Percentiles rank a stretch among this genome's conserved stretches.
These are phyloP conservation scores for Cygnus olor DNA, from an alignment of 2,797 vertebrate genomes.

Conservation along the genomic window DNA sequence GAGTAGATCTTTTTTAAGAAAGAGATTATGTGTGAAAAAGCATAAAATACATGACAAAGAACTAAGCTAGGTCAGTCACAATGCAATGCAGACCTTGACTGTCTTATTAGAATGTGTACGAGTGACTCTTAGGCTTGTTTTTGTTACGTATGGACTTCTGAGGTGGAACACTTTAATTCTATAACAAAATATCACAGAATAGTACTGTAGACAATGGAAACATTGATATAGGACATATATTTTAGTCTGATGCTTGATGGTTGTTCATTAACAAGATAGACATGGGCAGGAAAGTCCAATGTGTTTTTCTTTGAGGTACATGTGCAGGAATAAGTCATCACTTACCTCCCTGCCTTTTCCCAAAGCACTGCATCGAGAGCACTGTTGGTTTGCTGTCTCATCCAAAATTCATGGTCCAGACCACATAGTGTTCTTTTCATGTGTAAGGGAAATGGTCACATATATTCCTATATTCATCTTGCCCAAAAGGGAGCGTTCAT, in stretches of 20 bases:
- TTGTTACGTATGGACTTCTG: background rate
- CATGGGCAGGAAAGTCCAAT: background rate
- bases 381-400: background rate
- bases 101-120: background rate
- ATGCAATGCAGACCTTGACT: background rate
- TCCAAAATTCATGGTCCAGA: background rate
- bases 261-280: background rate
- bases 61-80: background rate
- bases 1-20: background rate
- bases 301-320: background rate
- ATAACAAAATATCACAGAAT: background rate
- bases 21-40: background rate
- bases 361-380: background rate
- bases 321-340: background rate
- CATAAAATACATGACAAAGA: constrained; percentile 31
- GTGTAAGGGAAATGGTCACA: background rate
- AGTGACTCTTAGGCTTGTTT: background rate
- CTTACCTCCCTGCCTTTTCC: background rate
- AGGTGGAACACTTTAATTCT: background rate
- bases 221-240: background rate
- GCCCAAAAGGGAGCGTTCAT: background rate
- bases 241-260: background rate
- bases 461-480: background rate
- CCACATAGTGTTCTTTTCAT: background rate
- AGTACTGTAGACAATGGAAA: background rate